Evolutionary conservation across 2,113 vertebrate species (phyloP), one percentile per base, ranked within the genome.

Genomic region (Zosterops pallidus): DNA sequence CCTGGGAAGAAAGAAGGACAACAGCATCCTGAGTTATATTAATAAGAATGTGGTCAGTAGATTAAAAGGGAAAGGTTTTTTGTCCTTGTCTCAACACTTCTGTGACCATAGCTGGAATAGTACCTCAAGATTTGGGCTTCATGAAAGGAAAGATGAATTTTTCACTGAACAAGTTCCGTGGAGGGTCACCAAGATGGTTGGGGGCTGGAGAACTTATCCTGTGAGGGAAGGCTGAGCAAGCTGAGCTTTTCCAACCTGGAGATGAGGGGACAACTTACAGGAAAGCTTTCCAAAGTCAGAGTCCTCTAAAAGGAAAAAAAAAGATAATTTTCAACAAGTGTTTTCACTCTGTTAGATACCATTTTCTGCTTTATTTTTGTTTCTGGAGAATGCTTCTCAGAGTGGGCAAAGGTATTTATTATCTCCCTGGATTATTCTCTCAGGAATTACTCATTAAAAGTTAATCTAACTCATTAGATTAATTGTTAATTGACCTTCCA

Each of bases 241-340:
- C 18, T 68, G 44, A n/a, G 16, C 7, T 80, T 86, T 57, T 83
- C 44, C 9, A 65, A 2, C 19, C 46, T 62, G 24, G 9, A 56
- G 67, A 46, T 69, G 19, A 65, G 3, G 16, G 9, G 11, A 56
- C 53, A 91, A 23, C 10, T 72, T 56, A 56, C 4, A 83, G 21
- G 14, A 60, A 44, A 81, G 4, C 22, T 82, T 89, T 53, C 23
- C 11, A 11, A 60, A 77, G 20, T 46, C 35, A 49, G 6, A 39
- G 9, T 63, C 7, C 75, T 90, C 50, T 81, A 59, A 77, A 90
- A 55, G 6, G 9, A 33, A 88, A 91, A 24, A 56, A 70, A 50
- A 76, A 35, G 3, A 15, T 25, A 0, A 14, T 35, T 76, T 75
- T 50, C 9, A 35, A 14, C 28, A 16, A n/a, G 2, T 0, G 3